These are phyloP conservation scores for Lasiurus borealis DNA, from an alignment of 2,113 vertebrate genomes.

Conservation along the genomic window DNA sequence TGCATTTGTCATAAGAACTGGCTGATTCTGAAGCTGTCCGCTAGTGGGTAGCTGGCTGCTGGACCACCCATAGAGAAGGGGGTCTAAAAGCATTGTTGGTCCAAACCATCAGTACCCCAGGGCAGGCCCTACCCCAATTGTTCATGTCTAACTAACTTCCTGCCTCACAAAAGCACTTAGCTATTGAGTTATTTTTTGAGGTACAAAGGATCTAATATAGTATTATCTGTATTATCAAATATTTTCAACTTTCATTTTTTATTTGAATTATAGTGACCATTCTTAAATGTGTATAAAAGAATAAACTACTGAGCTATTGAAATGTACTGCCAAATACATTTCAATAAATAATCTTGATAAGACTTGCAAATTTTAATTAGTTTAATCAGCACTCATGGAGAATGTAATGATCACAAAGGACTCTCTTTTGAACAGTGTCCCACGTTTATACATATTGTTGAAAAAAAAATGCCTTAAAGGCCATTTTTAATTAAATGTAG, in stretches of 20 bases:
- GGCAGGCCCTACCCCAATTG: too few species aligned
- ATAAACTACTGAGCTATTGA: not conserved
- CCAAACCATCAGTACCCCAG: too few species aligned
- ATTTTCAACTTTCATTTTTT: conserved; percentile 55
- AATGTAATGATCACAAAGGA: conserved; percentile 39
- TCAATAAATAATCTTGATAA: conserved; percentile 71
- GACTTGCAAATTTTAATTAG: conserved; percentile 61
- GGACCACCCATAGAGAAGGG: too few species aligned
- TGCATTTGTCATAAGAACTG: too few species aligned
- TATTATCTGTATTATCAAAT: conserved; percentile 50
- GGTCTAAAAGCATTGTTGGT: too few species aligned
- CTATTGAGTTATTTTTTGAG: not conserved
- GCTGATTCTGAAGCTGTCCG: too few species aligned
- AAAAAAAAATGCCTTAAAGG: conserved; percentile 58
- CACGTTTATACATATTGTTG: not conserved
- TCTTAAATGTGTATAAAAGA: conserved; percentile 38
- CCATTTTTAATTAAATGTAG: conserved; percentile 56
- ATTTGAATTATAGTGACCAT: conserved; percentile 11
- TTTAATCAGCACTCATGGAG: conserved; percentile 47
- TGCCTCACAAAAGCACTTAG: not conserved
- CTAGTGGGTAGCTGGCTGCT: too few species aligned
- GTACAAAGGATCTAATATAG: not conserved
- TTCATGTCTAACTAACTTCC: too few species aligned
- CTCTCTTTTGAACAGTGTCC: conserved; percentile 49
- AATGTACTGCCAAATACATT: not conserved